A percentile compares a stretch with the other conserved stretches of the same genome.
Evolutionary conservation across 2,797 vertebrate species (phyloP).

Genomic region (Onychomys leucogaster): DNA sequence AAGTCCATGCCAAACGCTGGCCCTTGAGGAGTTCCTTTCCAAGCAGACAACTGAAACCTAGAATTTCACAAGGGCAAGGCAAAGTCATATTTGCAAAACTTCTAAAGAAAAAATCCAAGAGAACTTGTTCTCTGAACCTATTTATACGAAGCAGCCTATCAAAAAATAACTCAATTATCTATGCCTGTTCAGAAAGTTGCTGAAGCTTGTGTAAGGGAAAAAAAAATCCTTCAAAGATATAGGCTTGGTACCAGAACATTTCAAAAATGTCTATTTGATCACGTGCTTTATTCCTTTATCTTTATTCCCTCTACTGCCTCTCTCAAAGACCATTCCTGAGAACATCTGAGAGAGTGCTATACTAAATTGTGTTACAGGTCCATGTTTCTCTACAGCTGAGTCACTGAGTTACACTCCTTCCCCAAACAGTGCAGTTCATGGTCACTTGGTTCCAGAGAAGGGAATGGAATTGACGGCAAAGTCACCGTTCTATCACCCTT

Average conservation of each 20-base stretch:
- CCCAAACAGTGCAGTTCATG: background rate
- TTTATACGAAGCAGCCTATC: constrained; percentile 18
- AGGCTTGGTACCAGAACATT: background rate
- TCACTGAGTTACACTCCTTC: background rate
- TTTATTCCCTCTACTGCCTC: background rate
- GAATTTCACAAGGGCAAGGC: background rate
- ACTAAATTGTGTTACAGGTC: background rate
- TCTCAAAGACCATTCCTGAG: background rate
- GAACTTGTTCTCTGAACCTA: constrained; percentile 42
- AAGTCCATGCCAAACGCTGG: background rate
- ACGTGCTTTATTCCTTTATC: background rate
- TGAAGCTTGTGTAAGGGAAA: background rate
- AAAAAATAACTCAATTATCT: background rate
- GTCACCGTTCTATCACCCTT: background rate
- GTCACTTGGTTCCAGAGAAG: background rate
- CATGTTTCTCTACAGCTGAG: background rate
- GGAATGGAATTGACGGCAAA: background rate
- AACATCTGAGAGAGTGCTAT: background rate
- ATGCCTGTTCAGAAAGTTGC: constrained; percentile 8
- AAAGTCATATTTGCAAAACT: constrained; percentile 25
- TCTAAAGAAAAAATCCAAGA: constrained; percentile 20
- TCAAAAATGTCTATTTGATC: background rate
- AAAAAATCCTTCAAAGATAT: background rate
- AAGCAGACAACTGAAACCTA: constrained; percentile 33
- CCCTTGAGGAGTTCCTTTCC: background rate